Conservation (phyloP, 2,113 vertebrate genomes). For the Pterocles burchelli region DNA sequence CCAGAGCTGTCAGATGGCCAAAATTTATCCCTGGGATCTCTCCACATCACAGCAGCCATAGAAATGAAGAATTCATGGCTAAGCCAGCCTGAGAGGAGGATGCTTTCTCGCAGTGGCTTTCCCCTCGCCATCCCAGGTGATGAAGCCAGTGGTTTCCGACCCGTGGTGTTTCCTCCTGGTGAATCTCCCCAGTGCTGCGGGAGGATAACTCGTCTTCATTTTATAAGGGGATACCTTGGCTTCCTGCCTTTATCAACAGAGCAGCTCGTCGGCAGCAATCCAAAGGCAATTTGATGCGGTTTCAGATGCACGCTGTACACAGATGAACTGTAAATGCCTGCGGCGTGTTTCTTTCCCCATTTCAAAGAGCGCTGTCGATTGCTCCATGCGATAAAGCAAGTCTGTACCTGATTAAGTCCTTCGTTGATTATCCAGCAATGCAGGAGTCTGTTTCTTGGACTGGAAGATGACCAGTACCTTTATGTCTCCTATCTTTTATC, state of each 20-base stretch:
- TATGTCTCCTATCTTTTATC: not conserved
- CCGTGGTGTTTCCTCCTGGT: not conserved
- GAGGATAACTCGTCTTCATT: not conserved
- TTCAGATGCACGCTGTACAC: not conserved
- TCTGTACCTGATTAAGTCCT: not conserved
- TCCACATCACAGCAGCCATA: not conserved
- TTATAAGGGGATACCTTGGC: conserved; percentile 2
- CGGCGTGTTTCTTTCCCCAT: not conserved
- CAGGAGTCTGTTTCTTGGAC: not conserved
- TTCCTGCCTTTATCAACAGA: conserved; percentile 37
- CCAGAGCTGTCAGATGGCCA: not conserved
- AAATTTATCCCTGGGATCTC: not conserved
- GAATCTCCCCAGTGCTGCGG: not conserved
- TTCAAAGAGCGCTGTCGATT: not conserved
- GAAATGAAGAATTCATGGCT: not conserved
- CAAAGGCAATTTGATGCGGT: conserved; percentile 20
- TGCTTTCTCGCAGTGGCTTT: not conserved
- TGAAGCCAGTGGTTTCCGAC: not conserved
- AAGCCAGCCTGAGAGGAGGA: not conserved
- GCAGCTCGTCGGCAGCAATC: not conserved
- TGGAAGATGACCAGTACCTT: not conserved
- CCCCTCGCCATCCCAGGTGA: not conserved
- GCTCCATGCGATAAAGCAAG: not conserved
- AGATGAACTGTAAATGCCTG: conserved; percentile 18
- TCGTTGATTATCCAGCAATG: not conserved